Conservation (phyloP, 2,888 invertebrate species). For the Agrochola litura region DNA sequence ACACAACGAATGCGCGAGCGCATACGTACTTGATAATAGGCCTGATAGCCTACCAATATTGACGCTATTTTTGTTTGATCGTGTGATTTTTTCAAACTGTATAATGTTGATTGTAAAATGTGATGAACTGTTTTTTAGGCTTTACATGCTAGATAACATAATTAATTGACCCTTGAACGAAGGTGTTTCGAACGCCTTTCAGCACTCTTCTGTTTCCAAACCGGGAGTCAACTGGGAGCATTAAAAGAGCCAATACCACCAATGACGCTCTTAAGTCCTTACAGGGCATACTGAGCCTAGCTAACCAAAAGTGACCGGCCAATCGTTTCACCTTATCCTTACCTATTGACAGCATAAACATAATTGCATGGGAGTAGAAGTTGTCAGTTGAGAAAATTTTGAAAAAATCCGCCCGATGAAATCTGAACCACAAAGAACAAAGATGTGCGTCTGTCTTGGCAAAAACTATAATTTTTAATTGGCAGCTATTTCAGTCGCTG, state of each 20-base stretch:
- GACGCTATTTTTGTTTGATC: conserved; percentile 55
- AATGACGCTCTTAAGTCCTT: not conserved
- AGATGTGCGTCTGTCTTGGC: not conserved
- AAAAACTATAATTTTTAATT: not conserved
- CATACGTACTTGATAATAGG: conserved; percentile 76
- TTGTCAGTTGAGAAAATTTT: not conserved
- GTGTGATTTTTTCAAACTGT: conserved; percentile 20
- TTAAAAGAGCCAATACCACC: no score
- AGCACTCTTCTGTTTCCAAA: not conserved
- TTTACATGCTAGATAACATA: not conserved
- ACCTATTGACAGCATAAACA: not conserved
- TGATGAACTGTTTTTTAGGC: not conserved
- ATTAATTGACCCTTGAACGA: not conserved
- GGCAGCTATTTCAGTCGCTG: not conserved
- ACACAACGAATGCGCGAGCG: conserved; percentile 73
- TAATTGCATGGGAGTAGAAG: not conserved
- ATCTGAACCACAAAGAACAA: not conserved
- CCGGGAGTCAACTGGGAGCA: not conserved
- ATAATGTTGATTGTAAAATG: not conserved
- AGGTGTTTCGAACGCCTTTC: not conserved
- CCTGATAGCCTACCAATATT: conserved; percentile 67
- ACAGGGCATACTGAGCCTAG: not conserved
- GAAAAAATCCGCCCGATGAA: not conserved
- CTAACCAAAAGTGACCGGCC: conserved; percentile 1
- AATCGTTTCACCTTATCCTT: not conserved